phyloP scores from a whole-genome alignment of 2,797 vertebrate genomes.

The Masticophis lateralis region DNA sequence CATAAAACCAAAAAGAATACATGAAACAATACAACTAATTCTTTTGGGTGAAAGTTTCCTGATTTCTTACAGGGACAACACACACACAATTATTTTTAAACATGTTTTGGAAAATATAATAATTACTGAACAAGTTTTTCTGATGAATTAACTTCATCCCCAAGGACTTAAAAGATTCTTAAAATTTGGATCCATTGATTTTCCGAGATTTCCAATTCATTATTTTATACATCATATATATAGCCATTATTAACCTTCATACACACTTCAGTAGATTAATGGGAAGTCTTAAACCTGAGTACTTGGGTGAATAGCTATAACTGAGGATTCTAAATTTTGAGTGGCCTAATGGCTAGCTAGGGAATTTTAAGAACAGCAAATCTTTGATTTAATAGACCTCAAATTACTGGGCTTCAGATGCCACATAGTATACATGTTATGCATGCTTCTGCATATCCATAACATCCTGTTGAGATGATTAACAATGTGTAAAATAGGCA shows the following conservation, averaged over 20 bases:
- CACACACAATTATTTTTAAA: background rate
- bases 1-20: background rate
- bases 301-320: background rate
- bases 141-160: background rate
- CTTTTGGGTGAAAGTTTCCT: background rate
- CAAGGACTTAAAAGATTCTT: background rate
- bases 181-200: background rate
- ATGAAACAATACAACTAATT: background rate
- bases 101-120: background rate
- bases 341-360: background rate
- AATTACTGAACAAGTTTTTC: background rate
- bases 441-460: background rate
- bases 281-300: background rate
- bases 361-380: background rate
- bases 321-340: background rate
- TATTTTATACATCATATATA: background rate
- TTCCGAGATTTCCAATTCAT: background rate
- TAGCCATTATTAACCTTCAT: background rate
- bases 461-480: background rate
- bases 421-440: background rate
- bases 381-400: background rate
- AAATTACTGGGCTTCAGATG: background rate
- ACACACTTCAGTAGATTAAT: background rate
- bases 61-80: background rate
- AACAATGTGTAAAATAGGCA: background rate